A percentile compares a stretch with the other conserved stretches of the same genome.
Evolutionary conservation across 2,888 invertebrate genomes (phyloP).

Genomic region (Yponomeuta plumbellus): DNA sequence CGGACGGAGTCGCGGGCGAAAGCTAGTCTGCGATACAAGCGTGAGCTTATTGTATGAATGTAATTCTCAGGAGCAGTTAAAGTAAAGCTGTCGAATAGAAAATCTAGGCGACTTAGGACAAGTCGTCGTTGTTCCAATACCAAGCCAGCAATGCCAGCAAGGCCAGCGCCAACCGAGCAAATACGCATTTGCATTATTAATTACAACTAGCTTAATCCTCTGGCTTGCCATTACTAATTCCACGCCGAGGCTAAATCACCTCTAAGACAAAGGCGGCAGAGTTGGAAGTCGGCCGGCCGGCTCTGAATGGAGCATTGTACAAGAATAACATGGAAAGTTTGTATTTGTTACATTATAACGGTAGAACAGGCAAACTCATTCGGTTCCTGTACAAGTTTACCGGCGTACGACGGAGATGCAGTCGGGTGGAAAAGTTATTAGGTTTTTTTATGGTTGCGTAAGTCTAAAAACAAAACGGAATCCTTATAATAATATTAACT

Average conservation of each 20-base stretch:
- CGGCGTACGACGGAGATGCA: background rate
- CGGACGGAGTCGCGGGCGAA: too few relatives aligned
- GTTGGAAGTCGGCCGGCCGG: background rate
- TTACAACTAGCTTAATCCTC: background rate
- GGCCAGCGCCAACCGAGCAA: background rate
- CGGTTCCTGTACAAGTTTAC: conserved; percentile 1
- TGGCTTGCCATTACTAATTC: background rate
- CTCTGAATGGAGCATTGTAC: background rate
- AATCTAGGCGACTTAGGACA: too few relatives aligned
- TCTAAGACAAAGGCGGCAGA: background rate
- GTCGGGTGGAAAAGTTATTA: background rate
- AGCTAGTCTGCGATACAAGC: too few relatives aligned
- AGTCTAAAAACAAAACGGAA: too few relatives aligned
- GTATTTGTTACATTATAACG: conserved; percentile 3
- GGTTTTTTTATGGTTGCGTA: too few relatives aligned
- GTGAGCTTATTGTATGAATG: too few relatives aligned
- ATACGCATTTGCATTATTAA: background rate
- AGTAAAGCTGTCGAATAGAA: too few relatives aligned
- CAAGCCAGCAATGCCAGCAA: too few relatives aligned
- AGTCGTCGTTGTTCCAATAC: background rate
- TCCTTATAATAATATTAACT: too few relatives aligned
- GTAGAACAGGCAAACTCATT: conserved; percentile 3
- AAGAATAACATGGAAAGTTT: conserved; percentile 3
- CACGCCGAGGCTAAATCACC: background rate
- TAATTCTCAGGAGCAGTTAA: too few relatives aligned